Percentiles rank a stretch among this genome's conserved stretches.
Evolutionary conservation across 2,797 vertebrate species (phyloP).

Genomic region (Onychomys torridus): DNA sequence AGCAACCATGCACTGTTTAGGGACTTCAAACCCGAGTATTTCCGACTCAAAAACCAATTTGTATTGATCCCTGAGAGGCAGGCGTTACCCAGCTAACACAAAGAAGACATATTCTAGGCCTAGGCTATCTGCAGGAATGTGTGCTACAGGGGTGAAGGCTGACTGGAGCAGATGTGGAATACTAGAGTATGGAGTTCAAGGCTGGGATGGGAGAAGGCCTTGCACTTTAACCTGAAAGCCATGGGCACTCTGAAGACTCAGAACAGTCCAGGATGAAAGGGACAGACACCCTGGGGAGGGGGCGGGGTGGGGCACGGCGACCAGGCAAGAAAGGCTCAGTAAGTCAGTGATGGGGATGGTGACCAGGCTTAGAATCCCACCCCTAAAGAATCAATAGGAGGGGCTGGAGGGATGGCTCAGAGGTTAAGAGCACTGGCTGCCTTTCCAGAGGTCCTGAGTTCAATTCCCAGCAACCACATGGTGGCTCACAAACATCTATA

Average conservation of each 20-base stretch:
- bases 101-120: background rate
- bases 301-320: too few relatives aligned
- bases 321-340: background rate
- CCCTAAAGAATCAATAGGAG: background rate
- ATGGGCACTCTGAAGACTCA: background rate
- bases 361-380: background rate
- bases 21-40: background rate
- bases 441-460: too few relatives aligned
- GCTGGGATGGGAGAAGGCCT: background rate
- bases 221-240: background rate
- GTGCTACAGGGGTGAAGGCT: background rate
- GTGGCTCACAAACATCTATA: too few relatives aligned
- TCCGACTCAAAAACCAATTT: background rate
- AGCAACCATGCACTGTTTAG: background rate
- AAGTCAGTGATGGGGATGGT: too few relatives aligned
- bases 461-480: too few relatives aligned
- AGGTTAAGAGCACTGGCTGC: too few relatives aligned
- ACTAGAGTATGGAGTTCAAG: background rate
- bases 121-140: background rate
- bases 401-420: too few relatives aligned
- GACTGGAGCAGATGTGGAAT: background rate
- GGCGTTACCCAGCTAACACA: background rate
- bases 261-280: background rate
- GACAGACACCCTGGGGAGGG: fast-evolving
- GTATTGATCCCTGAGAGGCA: background rate